Conservation (phyloP, 2,888 invertebrate species). For the Odontothrips loti region DNA sequence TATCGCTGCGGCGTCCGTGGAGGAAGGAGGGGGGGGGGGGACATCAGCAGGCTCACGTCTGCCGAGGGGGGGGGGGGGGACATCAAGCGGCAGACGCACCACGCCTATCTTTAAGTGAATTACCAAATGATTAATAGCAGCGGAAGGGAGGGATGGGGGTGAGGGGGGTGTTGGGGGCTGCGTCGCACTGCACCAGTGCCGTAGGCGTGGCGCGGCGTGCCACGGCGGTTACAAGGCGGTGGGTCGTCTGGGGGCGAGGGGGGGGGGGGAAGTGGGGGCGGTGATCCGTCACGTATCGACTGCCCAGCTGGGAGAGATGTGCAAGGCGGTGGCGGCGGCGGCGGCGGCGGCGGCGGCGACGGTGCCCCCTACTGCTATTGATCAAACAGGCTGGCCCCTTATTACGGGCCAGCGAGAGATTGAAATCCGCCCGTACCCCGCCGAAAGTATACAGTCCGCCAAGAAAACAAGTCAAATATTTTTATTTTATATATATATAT, state of each 20-base stretch:
- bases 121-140: constrained; percentile 19
- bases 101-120: constrained; percentile 17
- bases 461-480: too few species aligned
- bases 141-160: neutral
- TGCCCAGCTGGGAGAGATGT: neutral
- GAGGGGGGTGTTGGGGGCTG: neutral
- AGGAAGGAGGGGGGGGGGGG: too few species aligned
- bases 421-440: too few species aligned
- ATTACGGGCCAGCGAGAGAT: neutral
- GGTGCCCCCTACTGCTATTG: neutral
- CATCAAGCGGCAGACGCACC: neutral
- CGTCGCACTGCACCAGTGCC: neutral
- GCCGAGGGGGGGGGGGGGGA: neutral
- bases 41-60: too few species aligned
- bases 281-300: neutral
- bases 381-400: neutral
- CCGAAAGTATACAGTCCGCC: too few species aligned
- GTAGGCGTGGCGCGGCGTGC: neutral
- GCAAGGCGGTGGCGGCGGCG: neutral
- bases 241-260: neutral
- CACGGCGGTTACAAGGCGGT: neutral
- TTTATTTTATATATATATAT: too few species aligned
- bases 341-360: too few species aligned
- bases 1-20: too few species aligned
- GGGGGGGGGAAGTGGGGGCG: neutral